Percentiles rank a stretch among this genome's conserved stretches.
Conservation (phyloP, 2,113 vertebrate genomes). For the Esox niger region DNA sequence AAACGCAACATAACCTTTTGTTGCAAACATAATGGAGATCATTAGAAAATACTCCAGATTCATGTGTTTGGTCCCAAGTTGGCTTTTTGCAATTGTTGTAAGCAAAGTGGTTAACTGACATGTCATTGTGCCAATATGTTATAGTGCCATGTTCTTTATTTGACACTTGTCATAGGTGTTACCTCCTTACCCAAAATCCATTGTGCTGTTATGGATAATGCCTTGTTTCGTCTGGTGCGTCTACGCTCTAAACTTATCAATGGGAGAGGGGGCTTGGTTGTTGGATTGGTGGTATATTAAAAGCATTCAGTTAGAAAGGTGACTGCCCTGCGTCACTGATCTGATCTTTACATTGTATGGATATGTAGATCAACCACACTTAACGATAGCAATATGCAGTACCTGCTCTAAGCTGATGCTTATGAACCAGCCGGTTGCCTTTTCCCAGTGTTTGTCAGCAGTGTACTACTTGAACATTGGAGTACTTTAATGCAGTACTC, state of each 20-base stretch:
- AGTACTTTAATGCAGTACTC: constrained; percentile 27
- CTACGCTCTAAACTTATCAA: constrained; percentile 30
- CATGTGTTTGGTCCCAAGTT: constrained; percentile 31
- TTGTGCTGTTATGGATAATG: constrained; percentile 60
- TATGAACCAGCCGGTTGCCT: constrained; percentile 47
- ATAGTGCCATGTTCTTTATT: constrained; percentile 47
- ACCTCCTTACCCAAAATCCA: constrained; percentile 55
- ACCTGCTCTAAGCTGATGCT: constrained; percentile 48
- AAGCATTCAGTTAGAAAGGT: constrained; percentile 22
- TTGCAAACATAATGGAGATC: constrained; percentile 28
- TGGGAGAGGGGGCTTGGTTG: constrained; percentile 38
- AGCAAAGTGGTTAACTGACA: constrained; percentile 42
- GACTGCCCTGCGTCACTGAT: constrained; percentile 18
- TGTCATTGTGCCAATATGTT: constrained; percentile 52
- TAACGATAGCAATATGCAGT: constrained; percentile 27
- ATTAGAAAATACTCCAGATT: constrained; percentile 13
- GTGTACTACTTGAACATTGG: constrained; percentile 27
- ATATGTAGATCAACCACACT: constrained; percentile 14
- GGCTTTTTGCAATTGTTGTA: constrained; percentile 30
- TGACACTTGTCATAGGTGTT: constrained; percentile 36
- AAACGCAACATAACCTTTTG: constrained; percentile 32
- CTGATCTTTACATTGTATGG: background rate
- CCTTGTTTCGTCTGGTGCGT: constrained; percentile 45
- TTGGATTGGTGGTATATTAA: constrained; percentile 13
- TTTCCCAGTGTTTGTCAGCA: constrained; percentile 31